Percentiles rank a stretch among this genome's conserved stretches.
phyloP scores from a whole-genome alignment of 2,113 vertebrate genomes.

The Peucedramus taeniatus region DNA sequence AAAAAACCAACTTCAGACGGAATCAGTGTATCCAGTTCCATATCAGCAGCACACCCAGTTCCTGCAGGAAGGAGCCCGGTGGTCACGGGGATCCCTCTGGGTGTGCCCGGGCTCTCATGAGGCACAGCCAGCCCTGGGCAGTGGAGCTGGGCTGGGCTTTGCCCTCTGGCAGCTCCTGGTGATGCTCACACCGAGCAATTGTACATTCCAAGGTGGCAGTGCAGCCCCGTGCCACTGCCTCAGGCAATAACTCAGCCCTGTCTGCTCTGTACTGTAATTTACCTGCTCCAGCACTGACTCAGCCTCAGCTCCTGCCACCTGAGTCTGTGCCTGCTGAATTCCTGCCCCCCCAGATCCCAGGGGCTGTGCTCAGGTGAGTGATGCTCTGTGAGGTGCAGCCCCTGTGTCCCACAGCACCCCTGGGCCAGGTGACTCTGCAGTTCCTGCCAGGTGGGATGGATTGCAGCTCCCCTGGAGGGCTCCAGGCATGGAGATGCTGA shows the following conservation, averaged over 20 bases:
- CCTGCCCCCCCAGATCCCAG: neutral
- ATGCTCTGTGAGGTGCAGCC: neutral
- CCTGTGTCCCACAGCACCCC: neutral
- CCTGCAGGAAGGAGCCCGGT: neutral
- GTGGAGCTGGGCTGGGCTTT: neutral
- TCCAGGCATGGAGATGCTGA: neutral
- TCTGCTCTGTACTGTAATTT: neutral
- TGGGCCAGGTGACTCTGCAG: neutral
- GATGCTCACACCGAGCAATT: neutral
- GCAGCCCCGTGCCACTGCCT: constrained; percentile 9
- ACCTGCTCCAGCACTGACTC: neutral
- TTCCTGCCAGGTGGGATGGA: neutral
- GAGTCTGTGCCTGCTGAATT: neutral
- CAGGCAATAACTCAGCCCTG: constrained; percentile 57
- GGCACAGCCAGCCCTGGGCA: neutral
- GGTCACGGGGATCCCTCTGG: neutral
- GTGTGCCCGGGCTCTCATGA: neutral
- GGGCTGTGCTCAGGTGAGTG: neutral
- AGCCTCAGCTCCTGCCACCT: neutral
- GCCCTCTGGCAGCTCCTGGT: neutral
- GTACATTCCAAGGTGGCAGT: constrained; percentile 45
- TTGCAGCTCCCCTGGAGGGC: neutral
- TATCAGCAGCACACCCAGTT: neutral
- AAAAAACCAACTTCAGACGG: neutral
- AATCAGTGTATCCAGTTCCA: neutral